Conservation (phyloP, 2,113 vertebrate species). For the Crotalus tigris region DNA sequence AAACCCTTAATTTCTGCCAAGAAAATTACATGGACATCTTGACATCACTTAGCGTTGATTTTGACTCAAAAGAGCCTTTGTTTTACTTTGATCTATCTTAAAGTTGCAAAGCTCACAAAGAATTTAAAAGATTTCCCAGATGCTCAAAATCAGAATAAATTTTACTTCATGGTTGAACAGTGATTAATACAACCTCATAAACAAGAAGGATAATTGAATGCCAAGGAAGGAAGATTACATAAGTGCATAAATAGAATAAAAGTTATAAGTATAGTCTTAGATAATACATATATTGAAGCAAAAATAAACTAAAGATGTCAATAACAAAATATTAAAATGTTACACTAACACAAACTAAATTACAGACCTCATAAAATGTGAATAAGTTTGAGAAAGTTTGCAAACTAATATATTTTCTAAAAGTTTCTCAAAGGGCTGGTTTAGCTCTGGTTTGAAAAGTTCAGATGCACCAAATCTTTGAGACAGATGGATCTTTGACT, state of each 20-base stretch:
- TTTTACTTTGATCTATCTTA: neutral
- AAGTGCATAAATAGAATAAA: neutral
- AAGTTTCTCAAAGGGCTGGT: neutral
- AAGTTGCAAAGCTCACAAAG: neutral
- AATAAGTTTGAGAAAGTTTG: neutral
- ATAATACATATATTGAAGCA: neutral
- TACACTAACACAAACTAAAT: neutral
- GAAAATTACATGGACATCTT: neutral
- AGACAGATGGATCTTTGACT: neutral
- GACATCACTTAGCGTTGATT: neutral
- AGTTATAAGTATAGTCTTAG: neutral
- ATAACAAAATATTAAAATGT: neutral
- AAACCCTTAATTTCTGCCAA: neutral
- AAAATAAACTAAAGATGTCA: neutral
- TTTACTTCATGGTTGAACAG: neutral
- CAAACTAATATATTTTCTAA: neutral
- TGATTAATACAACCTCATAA: neutral
- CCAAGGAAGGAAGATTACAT: neutral
- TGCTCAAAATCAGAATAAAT: neutral
- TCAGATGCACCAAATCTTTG: neutral
- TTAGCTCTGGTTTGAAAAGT: neutral
- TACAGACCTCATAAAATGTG: neutral
- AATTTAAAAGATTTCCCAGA: neutral
- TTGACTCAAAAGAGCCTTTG: neutral
- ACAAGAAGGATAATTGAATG: neutral